Evolutionary conservation across 2,113 vertebrate species (phyloP).

Genomic region (Trichechus manatus): DNA sequence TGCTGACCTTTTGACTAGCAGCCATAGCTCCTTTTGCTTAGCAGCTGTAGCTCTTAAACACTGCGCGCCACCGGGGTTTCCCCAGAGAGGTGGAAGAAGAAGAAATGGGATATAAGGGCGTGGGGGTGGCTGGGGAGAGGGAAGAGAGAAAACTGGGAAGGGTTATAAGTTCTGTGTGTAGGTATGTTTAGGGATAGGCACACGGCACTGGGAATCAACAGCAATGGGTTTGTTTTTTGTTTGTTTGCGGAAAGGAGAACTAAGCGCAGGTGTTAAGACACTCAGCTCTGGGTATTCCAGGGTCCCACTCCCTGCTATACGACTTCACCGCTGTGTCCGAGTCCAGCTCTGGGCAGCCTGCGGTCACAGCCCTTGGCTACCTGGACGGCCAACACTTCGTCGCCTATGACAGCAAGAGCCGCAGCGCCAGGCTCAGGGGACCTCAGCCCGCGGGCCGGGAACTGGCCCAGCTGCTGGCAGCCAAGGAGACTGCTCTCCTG

Average conservation of each 20-base stretch:
- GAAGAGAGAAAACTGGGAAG: background rate
- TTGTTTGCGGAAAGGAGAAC: background rate
- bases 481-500: background rate
- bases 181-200: background rate
- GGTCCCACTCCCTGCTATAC: background rate
- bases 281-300: background rate
- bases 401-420: background rate
- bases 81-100: too few species aligned
- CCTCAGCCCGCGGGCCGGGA: background rate
- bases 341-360: background rate
- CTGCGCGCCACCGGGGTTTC: too few species aligned
- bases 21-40: too few species aligned
- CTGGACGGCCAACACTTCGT: background rate
- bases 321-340: background rate
- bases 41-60: too few species aligned
- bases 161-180: background rate
- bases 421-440: background rate
- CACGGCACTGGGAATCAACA: too few species aligned
- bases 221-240: too few species aligned
- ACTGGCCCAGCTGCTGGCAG: background rate
- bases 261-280: background rate
- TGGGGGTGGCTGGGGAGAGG: background rate
- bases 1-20: too few species aligned
- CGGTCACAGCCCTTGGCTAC: background rate
- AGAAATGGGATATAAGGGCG: background rate